Conservation (phyloP, 1,140 invertebrate genomes). For the Bombus sibiricus region DNA sequence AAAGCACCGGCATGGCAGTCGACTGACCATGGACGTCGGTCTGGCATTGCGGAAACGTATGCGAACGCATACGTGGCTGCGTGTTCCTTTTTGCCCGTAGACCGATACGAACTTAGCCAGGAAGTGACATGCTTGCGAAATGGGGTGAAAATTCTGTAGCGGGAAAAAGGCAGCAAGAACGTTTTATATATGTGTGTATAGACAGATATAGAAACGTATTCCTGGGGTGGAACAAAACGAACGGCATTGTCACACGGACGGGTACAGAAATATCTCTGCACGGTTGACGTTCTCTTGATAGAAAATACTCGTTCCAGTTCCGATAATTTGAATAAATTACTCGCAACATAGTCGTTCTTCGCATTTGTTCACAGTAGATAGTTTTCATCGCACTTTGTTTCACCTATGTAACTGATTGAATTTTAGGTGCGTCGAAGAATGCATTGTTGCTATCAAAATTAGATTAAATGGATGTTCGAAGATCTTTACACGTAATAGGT, state of each 20-base stretch:
- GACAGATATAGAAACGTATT: slow-evolving; percentile 8
- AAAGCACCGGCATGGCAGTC: slow-evolving; percentile 67
- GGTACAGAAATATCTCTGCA: slow-evolving; percentile 38
- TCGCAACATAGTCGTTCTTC: neutral
- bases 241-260: slow-evolving; percentile 19
- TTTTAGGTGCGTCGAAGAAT: neutral
- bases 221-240: slow-evolving; percentile 20
- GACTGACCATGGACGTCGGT: slow-evolving; percentile 65
- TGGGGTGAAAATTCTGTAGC: slow-evolving; percentile 69
- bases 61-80: slow-evolving; percentile 45
- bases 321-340: slow-evolving; percentile 26
- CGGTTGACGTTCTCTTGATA: slow-evolving; percentile 14
- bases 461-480: neutral
- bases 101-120: slow-evolving; percentile 67
- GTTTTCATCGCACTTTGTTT: neutral
- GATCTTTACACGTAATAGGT: neutral
- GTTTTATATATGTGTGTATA: slow-evolving; percentile 22
- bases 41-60: slow-evolving; percentile 52
- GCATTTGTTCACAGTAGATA: no score
- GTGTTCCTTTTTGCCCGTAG: slow-evolving; percentile 55
- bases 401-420: neutral
- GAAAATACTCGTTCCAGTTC: slow-evolving; percentile 26
- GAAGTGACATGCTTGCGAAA: slow-evolving; percentile 69
- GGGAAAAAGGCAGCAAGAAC: slow-evolving; percentile 53
- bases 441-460: neutral